phyloP scores from a whole-genome alignment of 2,888 invertebrate species.

The Bruchidius siliquastri region DNA sequence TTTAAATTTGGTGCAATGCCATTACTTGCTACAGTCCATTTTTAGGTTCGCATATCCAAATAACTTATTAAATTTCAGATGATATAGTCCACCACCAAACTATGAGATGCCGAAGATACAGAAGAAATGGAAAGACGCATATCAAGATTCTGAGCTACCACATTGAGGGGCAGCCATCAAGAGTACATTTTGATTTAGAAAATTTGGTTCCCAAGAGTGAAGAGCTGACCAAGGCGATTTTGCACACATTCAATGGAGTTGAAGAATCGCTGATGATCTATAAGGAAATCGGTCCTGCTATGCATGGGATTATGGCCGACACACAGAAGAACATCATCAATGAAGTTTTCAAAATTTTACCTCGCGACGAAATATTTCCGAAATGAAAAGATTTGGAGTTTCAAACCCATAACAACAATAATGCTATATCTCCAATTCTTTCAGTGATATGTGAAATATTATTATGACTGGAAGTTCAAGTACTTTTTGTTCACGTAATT shows the following conservation, averaged over 20 bases:
- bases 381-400: neutral
- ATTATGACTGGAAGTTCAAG: no score
- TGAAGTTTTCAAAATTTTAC: neutral
- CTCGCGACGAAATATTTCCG: neutral
- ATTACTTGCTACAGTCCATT: no score
- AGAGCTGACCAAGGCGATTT: neutral
- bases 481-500: no score
- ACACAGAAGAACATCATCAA: neutral
- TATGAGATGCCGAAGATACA: slow-evolving; percentile 27
- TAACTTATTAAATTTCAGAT: slow-evolving; percentile 12
- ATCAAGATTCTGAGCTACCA: slow-evolving; percentile 30
- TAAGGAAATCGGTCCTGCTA: neutral
- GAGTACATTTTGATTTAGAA: neutral
- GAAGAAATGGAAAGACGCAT: slow-evolving; percentile 29
- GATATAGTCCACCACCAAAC: slow-evolving; percentile 19
- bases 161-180: slow-evolving; percentile 40
- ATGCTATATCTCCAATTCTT: neutral
- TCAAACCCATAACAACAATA: no score
- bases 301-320: neutral
- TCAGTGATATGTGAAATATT: no score
- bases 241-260: neutral
- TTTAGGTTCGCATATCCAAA: neutral
- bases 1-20: no score
- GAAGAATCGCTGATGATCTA: neutral
- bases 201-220: neutral